Evolutionary conservation across 2,797 vertebrate genomes (phyloP), one percentile per base, ranked within the genome.

Genomic region (Psittacula echo): DNA sequence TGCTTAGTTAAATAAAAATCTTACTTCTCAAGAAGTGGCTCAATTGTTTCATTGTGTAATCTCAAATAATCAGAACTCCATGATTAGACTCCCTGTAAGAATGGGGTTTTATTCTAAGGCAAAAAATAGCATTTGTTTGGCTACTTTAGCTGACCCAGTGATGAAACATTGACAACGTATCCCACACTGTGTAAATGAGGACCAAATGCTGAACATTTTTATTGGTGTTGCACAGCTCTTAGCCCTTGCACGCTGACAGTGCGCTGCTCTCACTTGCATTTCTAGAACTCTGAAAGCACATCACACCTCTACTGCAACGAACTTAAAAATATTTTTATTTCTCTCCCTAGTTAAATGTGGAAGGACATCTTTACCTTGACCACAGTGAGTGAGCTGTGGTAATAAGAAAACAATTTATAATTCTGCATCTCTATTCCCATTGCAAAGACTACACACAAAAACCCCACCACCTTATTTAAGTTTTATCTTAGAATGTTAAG

Each of bases 1-100:
- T 65, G 45, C 75, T 77, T 89, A 85, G 90, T 91, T 95, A 94
- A 97, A 95, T 97, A 97, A 95, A 94, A 70, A 76, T n/a, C 68
- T 97, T 95, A 54, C 44, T 96, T 96, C 53, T 95, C 68, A 82
- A 82, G 89, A 73, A 48, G 67, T 1, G 96, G 87, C 91, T 92
- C 76, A 72, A 42, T 76, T 89, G 84, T 91, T 92, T 96, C 91
- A 95, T 42, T 93, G 39, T 81, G 47, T 72, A 75, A 61, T 21
- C 65, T 88, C 77, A 21, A 34, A 84, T 34, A 68, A 60, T 84
- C 50, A 90, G 51, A 71, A 80, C 41, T 66, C 79, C n/a, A 30
- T 10, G 20, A 27, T 2, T 41, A 48, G 19, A 23, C 5, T 76
- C 62, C 20, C 27, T 47, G 21, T 41, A 19, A 81, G 53, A 85